These are phyloP conservation scores for Synanthedon vespiformis DNA, from an alignment of 2,888 invertebrate genomes.

Conservation along the genomic window DNA sequence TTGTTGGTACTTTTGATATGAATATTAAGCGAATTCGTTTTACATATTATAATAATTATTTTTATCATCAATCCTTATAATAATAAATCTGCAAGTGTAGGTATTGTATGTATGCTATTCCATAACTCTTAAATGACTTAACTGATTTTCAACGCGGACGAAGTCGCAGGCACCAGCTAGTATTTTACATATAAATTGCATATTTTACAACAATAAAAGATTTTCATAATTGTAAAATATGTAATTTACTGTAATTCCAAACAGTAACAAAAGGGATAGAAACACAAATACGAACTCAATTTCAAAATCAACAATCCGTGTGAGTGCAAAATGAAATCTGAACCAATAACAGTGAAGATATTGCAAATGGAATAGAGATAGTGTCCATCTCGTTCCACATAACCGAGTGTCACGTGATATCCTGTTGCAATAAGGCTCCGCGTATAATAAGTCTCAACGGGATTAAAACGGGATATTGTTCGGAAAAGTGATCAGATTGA, in stretches of 20 bases:
- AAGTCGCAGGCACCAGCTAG: too few species aligned
- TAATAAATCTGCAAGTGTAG: too few species aligned
- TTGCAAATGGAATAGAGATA: conserved; percentile 52
- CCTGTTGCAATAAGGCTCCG: conserved; percentile 1
- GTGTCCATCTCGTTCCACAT: conserved; percentile 17
- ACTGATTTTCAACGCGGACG: too few species aligned
- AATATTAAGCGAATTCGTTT: not conserved
- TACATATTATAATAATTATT: not conserved
- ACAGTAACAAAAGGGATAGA: too few species aligned
- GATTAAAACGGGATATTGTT: too few species aligned
- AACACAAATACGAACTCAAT: not conserved
- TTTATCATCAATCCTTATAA: too few species aligned
- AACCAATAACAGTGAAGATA: conserved; percentile 36
- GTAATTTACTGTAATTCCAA: too few species aligned
- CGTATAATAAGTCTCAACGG: not conserved
- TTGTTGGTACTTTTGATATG: conserved; percentile 2
- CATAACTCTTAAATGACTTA: too few species aligned
- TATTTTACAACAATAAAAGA: too few species aligned
- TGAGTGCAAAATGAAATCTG: conserved; percentile 29
- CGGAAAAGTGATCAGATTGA: too few species aligned
- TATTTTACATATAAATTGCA: not conserved
- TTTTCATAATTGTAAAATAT: too few species aligned
- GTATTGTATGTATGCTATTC: too few species aligned
- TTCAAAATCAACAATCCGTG: not conserved
- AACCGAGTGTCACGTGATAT: conserved; percentile 5